phyloP scores from a whole-genome alignment of 2,797 vertebrate genomes.

The Onychomys leucogaster region DNA sequence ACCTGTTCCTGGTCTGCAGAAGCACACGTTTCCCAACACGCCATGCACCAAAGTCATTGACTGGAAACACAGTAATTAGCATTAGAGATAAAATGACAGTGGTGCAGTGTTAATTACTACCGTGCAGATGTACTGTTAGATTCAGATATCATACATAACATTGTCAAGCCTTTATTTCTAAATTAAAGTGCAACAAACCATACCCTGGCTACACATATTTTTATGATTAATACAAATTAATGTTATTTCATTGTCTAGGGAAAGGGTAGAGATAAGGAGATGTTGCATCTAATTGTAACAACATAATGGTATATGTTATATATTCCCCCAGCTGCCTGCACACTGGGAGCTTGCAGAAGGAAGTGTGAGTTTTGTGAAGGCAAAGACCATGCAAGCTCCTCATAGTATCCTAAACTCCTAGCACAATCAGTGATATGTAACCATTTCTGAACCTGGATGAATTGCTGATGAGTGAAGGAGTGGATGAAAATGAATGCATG shows the following conservation, averaged over 20 bases:
- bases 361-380: background rate
- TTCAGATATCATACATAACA: conserved; percentile 87
- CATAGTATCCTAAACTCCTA: background rate
- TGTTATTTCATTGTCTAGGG: conserved; percentile 79
- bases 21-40: conserved; percentile 78
- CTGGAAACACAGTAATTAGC: conserved; percentile 85
- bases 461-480: background rate
- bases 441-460: background rate
- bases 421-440: background rate
- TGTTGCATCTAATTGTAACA: background rate
- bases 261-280: background rate
- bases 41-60: conserved; percentile 83
- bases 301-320: background rate
- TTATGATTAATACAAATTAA: conserved; percentile 85
- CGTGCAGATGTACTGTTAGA: conserved; percentile 82
- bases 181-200: conserved; percentile 89
- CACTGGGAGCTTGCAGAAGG: background rate
- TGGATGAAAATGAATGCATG: background rate
- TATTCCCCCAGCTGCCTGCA: background rate
- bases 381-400: background rate
- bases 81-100: conserved; percentile 85
- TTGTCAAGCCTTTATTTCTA: conserved; percentile 87
- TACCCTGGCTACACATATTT: conserved; percentile 81
- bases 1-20: conserved; percentile 70
- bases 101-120: conserved; percentile 86